phyloP scores from a whole-genome alignment of 2,113 vertebrate species.

The Perca schrenkii region DNA sequence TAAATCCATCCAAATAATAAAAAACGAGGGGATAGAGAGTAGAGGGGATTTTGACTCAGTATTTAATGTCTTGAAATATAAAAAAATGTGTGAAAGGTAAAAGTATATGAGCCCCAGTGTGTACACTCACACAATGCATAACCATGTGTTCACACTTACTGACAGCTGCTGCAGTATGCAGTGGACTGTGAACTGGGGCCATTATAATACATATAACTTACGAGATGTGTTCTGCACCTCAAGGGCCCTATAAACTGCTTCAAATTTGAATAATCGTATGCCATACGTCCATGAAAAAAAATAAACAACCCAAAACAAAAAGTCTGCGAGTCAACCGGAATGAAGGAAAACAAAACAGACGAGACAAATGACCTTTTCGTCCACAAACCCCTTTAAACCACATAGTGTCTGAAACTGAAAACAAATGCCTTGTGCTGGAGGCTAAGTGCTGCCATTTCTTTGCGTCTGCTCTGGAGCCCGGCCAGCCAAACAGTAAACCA shows the following conservation, averaged over 20 bases:
- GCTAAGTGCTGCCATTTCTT: slow-evolving; percentile 72
- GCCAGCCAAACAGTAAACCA: slow-evolving; percentile 45
- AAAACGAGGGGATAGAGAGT: not conserved
- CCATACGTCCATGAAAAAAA: not conserved
- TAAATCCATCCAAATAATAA: not conserved
- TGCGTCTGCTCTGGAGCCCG: not conserved
- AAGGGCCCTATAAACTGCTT: slow-evolving; percentile 3
- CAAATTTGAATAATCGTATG: slow-evolving; percentile 14
- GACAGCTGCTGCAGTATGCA: not conserved
- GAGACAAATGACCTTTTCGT: slow-evolving; percentile 50
- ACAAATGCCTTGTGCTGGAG: slow-evolving; percentile 34
- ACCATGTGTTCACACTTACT: not conserved
- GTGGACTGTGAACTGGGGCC: not conserved
- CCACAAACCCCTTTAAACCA: slow-evolving; percentile 57
- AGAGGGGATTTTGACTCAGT: no score
- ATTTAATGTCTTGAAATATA: not conserved
- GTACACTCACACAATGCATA: not conserved
- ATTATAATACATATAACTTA: slow-evolving; percentile 9
- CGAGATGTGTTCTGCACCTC: not conserved
- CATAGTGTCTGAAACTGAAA: slow-evolving; percentile 56
- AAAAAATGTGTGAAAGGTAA: not conserved
- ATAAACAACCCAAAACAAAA: slow-evolving; percentile 36
- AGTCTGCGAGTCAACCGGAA: slow-evolving; percentile 10
- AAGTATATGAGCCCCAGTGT: not conserved
- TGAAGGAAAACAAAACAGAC: slow-evolving; percentile 29